Base-by-base conservation (phyloP, 2,888 invertebrate genomes). In the Plemyria rubiginata region DNA sequence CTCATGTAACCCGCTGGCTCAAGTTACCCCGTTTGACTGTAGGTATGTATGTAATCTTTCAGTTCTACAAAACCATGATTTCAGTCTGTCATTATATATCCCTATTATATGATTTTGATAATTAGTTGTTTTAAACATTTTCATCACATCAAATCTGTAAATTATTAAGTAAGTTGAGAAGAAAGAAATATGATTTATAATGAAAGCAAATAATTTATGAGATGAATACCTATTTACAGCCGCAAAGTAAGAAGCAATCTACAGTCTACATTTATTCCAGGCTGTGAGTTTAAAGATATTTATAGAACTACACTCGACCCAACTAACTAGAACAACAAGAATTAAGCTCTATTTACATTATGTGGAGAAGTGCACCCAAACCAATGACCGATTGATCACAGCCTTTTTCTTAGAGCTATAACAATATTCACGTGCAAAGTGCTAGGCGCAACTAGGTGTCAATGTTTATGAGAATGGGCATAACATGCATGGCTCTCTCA, bases 261-360 rank as follows among this genome's bases (percentile, higher is more conserved):
- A 51, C 40, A 41, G 4, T 68, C 71, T 67, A 71, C 61, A 65
- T 71, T 65, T 70, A 67, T 76, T 77, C 73, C 73, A 76, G 70
- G 75, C 67, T 63, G 67, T 71, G 74, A 75, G 85, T 82, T 79
- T 84, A 75, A 66, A 68, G 84, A 82, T 91, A 91, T 88, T 90
- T 86, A 84, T 91, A 91, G 90, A 85, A 80, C 79, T 78, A 80
- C 81, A 82, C 82, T 84, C 84, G 78, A 74, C 79, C 78, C 80
- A 82, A 79, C 83, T 81, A 83, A 76, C 76, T 75, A 81, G 79
- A 74, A 78, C 80, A 80, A 74, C 70, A 76, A 71, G 70, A 75
- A 62, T 32, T 65, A 71, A 71, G 66, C 70, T 67, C 61, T 69
- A 69, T 70, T 64, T 64, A 68, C 73, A 71, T 55, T 60, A 63